Conservation (phyloP, 2,797 vertebrate genomes). For the Fundulus diaphanus region DNA sequence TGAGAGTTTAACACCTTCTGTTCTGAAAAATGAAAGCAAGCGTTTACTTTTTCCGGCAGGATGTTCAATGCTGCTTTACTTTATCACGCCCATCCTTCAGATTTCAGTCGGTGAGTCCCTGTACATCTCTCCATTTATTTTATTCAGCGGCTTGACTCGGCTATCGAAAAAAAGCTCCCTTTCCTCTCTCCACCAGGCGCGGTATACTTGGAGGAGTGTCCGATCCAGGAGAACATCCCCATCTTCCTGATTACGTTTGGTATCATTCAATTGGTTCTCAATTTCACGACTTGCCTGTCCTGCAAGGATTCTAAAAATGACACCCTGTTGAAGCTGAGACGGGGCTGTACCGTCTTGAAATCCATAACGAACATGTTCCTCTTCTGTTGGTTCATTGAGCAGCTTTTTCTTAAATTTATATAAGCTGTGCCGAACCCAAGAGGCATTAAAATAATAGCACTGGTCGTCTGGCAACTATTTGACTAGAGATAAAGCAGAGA, state of each 20-base stretch:
- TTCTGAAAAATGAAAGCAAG: background rate
- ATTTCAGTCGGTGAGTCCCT: conserved; percentile 74
- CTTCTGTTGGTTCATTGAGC: conserved; percentile 79
- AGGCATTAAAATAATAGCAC: background rate
- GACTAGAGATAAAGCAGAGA: background rate
- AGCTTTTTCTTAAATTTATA: background rate
- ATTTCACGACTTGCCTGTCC: too few relatives aligned
- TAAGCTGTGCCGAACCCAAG: background rate
- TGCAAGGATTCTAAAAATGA: too few relatives aligned
- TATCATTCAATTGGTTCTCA: too few relatives aligned
- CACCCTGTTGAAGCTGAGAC: too few relatives aligned
- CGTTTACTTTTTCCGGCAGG: conserved; percentile 53
- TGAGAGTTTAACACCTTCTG: background rate
- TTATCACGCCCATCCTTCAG: conserved; percentile 65
- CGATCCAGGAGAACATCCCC: conserved; percentile 74
- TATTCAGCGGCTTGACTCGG: too few relatives aligned
- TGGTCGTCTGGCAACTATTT: background rate
- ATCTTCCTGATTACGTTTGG: conserved; percentile 80
- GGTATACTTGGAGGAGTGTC: conserved; percentile 72
- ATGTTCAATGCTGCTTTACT: conserved; percentile 32
- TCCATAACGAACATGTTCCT: conserved; percentile 67
- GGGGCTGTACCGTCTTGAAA: too few relatives aligned
- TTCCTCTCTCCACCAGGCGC: conserved; percentile 61
- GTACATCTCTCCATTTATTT: background rate
- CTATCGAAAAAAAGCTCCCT: too few relatives aligned